A percentile compares a stretch with the other conserved stretches of the same genome.
Evolutionary conservation across 30 jellyfish, hydroid and myxozoan species (phyloP).

Genomic region (Nemopilema nomurai): DNA sequence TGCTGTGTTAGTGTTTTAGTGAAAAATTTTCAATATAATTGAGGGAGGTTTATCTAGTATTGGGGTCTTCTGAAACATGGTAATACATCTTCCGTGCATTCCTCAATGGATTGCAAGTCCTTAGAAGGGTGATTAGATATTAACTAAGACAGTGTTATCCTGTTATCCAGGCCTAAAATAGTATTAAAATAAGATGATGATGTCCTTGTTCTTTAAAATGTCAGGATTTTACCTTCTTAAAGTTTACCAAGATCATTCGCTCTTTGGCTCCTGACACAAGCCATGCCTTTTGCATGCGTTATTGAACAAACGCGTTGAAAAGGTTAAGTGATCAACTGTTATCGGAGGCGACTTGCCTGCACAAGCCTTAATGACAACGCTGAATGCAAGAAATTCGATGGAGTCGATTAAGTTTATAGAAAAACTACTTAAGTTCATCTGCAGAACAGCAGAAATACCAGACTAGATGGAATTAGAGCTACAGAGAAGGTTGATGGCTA

Average conservation of each 20-base stretch:
- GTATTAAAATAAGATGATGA: constrained; percentile 16
- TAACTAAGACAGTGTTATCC: neutral
- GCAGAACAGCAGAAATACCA: neutral
- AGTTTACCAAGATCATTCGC: neutral
- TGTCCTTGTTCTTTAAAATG: neutral
- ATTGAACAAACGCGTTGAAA: neutral
- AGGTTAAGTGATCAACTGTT: neutral
- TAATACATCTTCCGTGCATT: neutral
- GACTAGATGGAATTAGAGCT: neutral
- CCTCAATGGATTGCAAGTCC: constrained; percentile 6
- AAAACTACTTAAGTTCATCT: neutral
- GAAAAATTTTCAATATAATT: no score
- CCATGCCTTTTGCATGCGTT: neutral
- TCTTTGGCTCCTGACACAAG: neutral
- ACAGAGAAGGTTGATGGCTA: neutral
- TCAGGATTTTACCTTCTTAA: neutral
- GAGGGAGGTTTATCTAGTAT: neutral
- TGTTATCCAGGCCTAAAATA: constrained; percentile 44
- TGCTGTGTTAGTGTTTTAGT: neutral
- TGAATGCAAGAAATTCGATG: neutral
- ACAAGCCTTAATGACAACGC: neutral
- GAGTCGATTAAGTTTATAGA: neutral
- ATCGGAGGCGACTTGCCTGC: neutral
- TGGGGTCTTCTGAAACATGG: neutral
- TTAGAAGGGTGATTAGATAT: constrained; percentile 25